These are phyloP conservation scores for Adelges cooleyi DNA, from an alignment of 1,140 invertebrate genomes.

Conservation along the genomic window DNA sequence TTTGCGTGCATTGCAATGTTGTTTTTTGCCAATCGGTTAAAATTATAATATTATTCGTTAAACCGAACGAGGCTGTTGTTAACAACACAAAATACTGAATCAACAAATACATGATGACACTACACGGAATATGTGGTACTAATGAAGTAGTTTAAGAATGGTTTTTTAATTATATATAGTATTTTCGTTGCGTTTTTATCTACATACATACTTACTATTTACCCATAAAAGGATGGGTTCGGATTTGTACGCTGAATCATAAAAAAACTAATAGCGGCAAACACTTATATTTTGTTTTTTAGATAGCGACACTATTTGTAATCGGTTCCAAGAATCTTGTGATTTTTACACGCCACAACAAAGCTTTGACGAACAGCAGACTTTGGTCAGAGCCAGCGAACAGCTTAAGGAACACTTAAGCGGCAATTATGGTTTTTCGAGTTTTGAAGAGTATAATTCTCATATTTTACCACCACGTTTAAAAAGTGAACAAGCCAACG, in stretches of 20 bases:
- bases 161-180: slow-evolving; percentile 1
- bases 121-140: not conserved
- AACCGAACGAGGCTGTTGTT: not conserved
- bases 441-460: slow-evolving; percentile 15
- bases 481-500: not conserved
- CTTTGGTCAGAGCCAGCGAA: not conserved
- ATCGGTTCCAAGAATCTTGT: slow-evolving; percentile 2
- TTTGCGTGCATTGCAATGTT: not conserved
- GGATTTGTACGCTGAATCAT: not conserved
- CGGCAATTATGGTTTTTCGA: slow-evolving; percentile 6
- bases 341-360: not conserved
- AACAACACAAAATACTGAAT: not conserved
- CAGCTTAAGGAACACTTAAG: slow-evolving; percentile 4
- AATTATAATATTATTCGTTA: not conserved
- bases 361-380: not conserved
- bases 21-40: slow-evolving; percentile 6
- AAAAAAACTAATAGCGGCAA: no score
- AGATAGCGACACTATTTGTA: slow-evolving; percentile 1
- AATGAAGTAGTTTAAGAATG: not conserved
- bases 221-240: no score
- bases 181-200: no score
- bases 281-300: not conserved
- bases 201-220: no score
- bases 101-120: slow-evolving; percentile 8
- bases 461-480: not conserved